A percentile compares a stretch with the other conserved stretches of the same genome.
Evolutionary conservation across 2,888 invertebrate genomes (phyloP).

Genomic region (Polymixis flavicincta): DNA sequence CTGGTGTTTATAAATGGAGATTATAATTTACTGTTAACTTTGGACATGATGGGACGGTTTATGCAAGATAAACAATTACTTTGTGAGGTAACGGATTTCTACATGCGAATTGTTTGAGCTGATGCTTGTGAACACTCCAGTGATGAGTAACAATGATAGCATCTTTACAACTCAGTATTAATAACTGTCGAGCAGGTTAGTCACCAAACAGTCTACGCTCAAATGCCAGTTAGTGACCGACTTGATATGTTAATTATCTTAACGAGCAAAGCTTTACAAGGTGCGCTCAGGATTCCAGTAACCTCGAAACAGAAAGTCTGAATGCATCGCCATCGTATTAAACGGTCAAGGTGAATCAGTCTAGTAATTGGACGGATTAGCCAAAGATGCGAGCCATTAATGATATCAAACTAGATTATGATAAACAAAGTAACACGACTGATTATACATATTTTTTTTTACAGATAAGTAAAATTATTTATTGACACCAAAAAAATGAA

Average conservation of each 20-base stretch:
- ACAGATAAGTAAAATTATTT: slow-evolving; percentile 47
- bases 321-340: slow-evolving; percentile 73
- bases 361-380: slow-evolving; percentile 66
- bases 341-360: slow-evolving; percentile 86
- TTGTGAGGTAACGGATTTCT: slow-evolving; percentile 47
- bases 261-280: slow-evolving; percentile 70
- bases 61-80: slow-evolving; percentile 59
- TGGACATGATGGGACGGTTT: slow-evolving; percentile 52
- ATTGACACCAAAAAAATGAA: slow-evolving; percentile 57
- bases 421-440: slow-evolving; percentile 65
- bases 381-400: slow-evolving; percentile 58
- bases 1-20: slow-evolving; percentile 68
- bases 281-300: slow-evolving; percentile 76
- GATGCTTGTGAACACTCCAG: slow-evolving; percentile 21
- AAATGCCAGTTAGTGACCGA: slow-evolving; percentile 72
- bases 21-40: slow-evolving; percentile 59
- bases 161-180: slow-evolving; percentile 23
- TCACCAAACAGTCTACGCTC: slow-evolving; percentile 65
- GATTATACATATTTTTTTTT: slow-evolving; percentile 62
- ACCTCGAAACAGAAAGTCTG: slow-evolving; percentile 86
- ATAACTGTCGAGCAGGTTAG: slow-evolving; percentile 62
- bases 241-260: slow-evolving; percentile 73
- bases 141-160: slow-evolving; percentile 42
- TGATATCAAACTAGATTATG: slow-evolving; percentile 63
- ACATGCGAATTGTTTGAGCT: slow-evolving; percentile 40